Percentiles rank a stretch among this genome's conserved stretches.
phyloP scores from a whole-genome alignment of 1,140 invertebrate genomes.

The Zelostemma sp. region DNA sequence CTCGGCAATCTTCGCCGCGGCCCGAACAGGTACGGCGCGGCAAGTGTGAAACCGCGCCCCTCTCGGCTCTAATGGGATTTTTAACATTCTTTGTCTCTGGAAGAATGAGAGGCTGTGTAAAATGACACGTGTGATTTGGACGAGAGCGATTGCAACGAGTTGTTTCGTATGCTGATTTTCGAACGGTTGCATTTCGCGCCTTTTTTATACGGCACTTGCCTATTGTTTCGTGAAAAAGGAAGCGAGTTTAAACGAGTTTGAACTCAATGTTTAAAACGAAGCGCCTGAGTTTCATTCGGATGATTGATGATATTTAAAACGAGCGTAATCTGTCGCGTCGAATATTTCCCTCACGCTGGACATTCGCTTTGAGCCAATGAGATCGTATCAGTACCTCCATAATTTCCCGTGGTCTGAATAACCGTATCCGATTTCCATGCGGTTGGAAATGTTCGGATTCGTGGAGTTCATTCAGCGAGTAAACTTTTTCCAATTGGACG shows the following conservation, averaged over 20 bases:
- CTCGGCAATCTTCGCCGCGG: conserved; percentile 35
- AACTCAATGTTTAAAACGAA: no score
- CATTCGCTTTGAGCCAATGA: background rate
- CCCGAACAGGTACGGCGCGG: conserved; percentile 42
- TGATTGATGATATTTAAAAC: no score
- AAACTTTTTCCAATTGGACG: conserved; percentile 28
- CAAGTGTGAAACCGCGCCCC: conserved; percentile 45
- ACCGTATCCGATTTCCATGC: conserved; percentile 43
- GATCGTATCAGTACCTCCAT: conserved; percentile 40
- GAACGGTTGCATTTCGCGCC: no score
- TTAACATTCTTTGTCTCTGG: conserved; percentile 22
- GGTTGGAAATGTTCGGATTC: background rate
- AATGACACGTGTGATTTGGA: no score
- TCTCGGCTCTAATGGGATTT: conserved; percentile 22
- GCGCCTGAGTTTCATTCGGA: no score
- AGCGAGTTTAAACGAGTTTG: no score
- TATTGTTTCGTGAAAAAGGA: no score
- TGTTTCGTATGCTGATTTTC: no score
- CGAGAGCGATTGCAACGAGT: no score
- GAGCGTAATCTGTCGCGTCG: conserved; percentile 31
- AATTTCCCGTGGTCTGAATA: conserved; percentile 32
- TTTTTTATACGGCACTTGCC: no score
- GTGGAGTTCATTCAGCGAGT: background rate
- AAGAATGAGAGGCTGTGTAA: conserved; percentile 10
- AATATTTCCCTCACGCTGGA: conserved; percentile 35